Evolutionary conservation across 2,888 invertebrate species (phyloP), one percentile per base, ranked within the genome.

Genomic region (Pardosa pseudoannulata): DNA sequence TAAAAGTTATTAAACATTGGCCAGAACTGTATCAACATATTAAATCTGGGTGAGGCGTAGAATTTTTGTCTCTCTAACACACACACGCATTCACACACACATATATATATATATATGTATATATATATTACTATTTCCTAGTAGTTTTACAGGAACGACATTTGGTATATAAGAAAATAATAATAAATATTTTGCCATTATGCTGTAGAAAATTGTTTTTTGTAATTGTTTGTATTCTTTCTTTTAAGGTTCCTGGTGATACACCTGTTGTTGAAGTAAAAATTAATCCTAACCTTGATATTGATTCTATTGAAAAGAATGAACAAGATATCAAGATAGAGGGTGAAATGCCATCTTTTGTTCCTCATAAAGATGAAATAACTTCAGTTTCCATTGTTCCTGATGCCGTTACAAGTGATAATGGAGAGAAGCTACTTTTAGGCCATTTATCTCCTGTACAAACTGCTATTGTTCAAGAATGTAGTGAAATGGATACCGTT

Each of bases 401-500:
- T 0, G 71, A 75, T 19, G 62, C 46, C 13, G 62, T 65, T 64
- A 3, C 71, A 9, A 76, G 68, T 31, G 82, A 76, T 16, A 46
- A 27, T n/a, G 68, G 56, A 27, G 68, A 73, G 5, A 74, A 23
- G 27, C 39, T 46, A 23, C 28, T 79, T 65, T 31, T 62, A 6
- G 79, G 79, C 0, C 46, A 73, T 41, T 11, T 74, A 29, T 72
- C 88, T 19, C 89, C 87, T 27, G 72, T 89, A 2, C 76, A 88
- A 96, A 97, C 97, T 89, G 97, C 97, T 29, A 97, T 97, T n/a
- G 97, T 97, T 90, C 96, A 97, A 93, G 97, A 97, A 46, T 96
- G 97, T 89, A 90, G 89, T 11, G 97, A 97, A 91, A 93, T 97
- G 90, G 98, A 98, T 92, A 94, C 97, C 91, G 96, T 96, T 62